Conservation (phyloP, 1,140 invertebrate species). For the Bathynomus jamesi region DNA sequence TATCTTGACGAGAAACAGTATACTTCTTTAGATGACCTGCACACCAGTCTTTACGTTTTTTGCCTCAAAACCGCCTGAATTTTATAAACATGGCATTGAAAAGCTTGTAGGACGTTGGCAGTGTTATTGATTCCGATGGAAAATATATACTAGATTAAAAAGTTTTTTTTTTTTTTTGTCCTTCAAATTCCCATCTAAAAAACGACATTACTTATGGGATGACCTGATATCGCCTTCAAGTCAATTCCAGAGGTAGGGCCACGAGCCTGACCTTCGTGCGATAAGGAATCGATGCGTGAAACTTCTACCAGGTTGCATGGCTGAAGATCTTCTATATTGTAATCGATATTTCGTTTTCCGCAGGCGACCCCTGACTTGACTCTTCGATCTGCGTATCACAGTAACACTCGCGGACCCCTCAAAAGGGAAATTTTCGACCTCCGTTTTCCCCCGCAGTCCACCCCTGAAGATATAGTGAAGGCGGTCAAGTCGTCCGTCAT, state of each 20-base stretch:
- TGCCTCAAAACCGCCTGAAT: too few species aligned
- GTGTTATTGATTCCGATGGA: too few species aligned
- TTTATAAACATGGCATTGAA: too few species aligned
- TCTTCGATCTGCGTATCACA: neutral
- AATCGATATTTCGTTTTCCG: neutral
- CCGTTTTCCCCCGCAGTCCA: neutral
- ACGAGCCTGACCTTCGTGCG: too few species aligned
- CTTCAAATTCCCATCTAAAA: neutral
- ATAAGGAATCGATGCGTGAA: too few species aligned
- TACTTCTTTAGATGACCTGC: too few species aligned
- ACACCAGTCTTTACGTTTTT: too few species aligned
- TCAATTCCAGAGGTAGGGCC: too few species aligned
- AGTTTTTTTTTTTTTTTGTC: neutral
- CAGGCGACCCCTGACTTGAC: neutral
- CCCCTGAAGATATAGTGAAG: neutral
- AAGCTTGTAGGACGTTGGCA: too few species aligned
- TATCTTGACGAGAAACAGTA: too few species aligned
- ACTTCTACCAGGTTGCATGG: too few species aligned
- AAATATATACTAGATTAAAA: too few species aligned
- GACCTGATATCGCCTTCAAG: neutral
- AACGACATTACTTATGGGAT: neutral
- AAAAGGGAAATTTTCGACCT: neutral
- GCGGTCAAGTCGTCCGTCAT: neutral
- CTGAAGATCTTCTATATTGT: neutral
- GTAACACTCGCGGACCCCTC: neutral